phyloP scores from a whole-genome alignment of 1,140 invertebrate species.

The Drosophila varians region DNA sequence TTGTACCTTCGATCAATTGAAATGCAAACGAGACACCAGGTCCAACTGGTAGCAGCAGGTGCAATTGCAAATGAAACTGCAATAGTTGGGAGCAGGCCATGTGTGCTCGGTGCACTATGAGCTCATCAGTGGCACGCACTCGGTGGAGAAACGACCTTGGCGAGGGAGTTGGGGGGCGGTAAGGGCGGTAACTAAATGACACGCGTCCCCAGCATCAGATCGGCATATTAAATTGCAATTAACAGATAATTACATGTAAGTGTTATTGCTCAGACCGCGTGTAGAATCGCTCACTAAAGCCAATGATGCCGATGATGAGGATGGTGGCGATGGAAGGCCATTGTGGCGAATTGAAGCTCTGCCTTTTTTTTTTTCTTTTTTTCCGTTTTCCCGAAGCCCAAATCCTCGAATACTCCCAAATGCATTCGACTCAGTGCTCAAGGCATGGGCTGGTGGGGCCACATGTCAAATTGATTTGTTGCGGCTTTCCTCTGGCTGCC shows the following conservation, averaged over 20 bases:
- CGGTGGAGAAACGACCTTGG: slow-evolving; percentile 59
- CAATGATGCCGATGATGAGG: slow-evolving; percentile 1
- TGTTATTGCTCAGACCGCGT: slow-evolving; percentile 21
- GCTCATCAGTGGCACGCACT: slow-evolving; percentile 70
- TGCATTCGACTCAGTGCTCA: slow-evolving; percentile 36
- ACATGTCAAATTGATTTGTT: slow-evolving; percentile 76
- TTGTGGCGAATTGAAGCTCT: slow-evolving; percentile 15
- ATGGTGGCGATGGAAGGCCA: slow-evolving; percentile 2
- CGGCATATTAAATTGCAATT: slow-evolving; percentile 70
- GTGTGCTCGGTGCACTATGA: slow-evolving; percentile 49
- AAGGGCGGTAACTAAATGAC: slow-evolving; percentile 22
- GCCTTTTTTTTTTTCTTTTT: slow-evolving; percentile 22
- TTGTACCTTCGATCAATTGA: slow-evolving; percentile 52
- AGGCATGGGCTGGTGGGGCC: slow-evolving; percentile 24
- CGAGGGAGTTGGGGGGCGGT: slow-evolving; percentile 13
- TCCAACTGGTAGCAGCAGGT: slow-evolving; percentile 61
- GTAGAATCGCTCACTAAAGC: not conserved
- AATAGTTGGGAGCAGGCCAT: slow-evolving; percentile 20
- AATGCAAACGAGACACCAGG: slow-evolving; percentile 57
- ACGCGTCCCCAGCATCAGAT: slow-evolving; percentile 19
- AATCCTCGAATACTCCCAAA: slow-evolving; percentile 21
- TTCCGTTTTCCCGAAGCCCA: slow-evolving; percentile 6
- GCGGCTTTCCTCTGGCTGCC: slow-evolving; percentile 39
- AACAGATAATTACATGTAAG: slow-evolving; percentile 59
- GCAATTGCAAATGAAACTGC: slow-evolving; percentile 24